Conservation (phyloP, 1,140 invertebrate genomes). For the Cotesia typhae region DNA sequence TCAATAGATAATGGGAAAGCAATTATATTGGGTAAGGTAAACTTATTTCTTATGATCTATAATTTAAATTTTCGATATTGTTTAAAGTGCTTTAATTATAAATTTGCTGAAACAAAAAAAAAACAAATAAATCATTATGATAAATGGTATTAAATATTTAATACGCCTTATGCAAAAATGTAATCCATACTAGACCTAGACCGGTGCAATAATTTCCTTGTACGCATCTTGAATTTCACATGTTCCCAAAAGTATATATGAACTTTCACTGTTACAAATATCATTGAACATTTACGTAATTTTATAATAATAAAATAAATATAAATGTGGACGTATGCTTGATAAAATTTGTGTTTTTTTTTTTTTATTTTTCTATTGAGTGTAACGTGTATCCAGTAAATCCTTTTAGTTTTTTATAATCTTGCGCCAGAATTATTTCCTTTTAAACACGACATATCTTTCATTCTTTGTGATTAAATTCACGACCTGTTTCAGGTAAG, state of each 20-base stretch:
- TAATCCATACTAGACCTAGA: not conserved
- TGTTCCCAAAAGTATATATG: not conserved
- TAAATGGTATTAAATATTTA: not conserved
- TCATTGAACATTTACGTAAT: conserved; percentile 9
- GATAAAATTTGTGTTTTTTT: conserved; percentile 2
- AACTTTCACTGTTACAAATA: conserved; percentile 19
- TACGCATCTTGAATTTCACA: conserved; percentile 17
- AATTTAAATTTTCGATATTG: too few species aligned
- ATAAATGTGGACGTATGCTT: not conserved
- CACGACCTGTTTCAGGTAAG: too few species aligned
- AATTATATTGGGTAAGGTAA: too few species aligned
- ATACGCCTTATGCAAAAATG: not conserved
- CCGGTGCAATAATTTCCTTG: not conserved
- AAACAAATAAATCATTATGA: too few species aligned
- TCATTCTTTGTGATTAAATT: conserved; percentile 2
- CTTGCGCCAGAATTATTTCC: not conserved
- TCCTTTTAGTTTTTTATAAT: not conserved
- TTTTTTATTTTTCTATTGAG: not conserved
- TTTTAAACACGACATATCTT: not conserved
- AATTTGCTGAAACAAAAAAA: too few species aligned
- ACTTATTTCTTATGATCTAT: too few species aligned
- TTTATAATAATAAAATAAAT: not conserved
- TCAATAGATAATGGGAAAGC: not conserved
- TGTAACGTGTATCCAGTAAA: not conserved
- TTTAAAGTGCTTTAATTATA: too few species aligned